A percentile compares a stretch with the other conserved stretches of the same genome.
These are phyloP conservation scores for Amphimallon solstitiale DNA, from an alignment of 2,888 invertebrate genomes.

Conservation along the genomic window DNA sequence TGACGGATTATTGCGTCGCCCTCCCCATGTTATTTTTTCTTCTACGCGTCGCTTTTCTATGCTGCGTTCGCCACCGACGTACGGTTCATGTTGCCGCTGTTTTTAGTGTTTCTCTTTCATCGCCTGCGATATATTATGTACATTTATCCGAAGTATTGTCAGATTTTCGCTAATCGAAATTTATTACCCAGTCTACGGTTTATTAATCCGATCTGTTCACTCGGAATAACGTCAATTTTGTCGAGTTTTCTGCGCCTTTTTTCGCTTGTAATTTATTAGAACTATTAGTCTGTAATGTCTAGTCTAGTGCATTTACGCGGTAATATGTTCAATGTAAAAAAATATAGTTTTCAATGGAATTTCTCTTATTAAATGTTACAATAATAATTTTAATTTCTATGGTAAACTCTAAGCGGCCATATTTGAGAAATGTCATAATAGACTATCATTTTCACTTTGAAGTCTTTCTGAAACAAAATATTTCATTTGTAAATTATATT, in stretches of 20 bases:
- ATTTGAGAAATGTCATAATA: too few species aligned
- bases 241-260: constrained; percentile 30
- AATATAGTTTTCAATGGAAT: too few species aligned
- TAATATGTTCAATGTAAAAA: too few species aligned
- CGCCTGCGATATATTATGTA: constrained; percentile 29
- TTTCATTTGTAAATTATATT: too few species aligned
- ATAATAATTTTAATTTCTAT: too few species aligned
- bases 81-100: constrained; percentile 1
- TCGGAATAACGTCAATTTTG: constrained; percentile 28
- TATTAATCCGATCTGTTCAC: constrained; percentile 32
- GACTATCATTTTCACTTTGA: too few species aligned
- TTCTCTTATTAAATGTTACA: too few species aligned
- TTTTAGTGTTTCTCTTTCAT: constrained; percentile 32
- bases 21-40: constrained; percentile 27
- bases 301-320: too few species aligned
- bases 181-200: constrained; percentile 28
- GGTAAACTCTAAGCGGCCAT: too few species aligned
- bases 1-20: constrained; percentile 34
- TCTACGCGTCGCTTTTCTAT: too few species aligned
- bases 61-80: constrained; percentile 2
- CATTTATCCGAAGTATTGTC: constrained; percentile 32
- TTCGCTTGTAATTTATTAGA: constrained; percentile 7
- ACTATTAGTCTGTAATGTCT: too few species aligned
- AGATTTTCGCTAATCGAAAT: constrained; percentile 34
- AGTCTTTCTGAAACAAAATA: too few species aligned